Evolutionary conservation across 92 coral and sea anemone genomes (phyloP), one percentile per base, ranked within the genome.

Genomic region (Muricea muricata): DNA sequence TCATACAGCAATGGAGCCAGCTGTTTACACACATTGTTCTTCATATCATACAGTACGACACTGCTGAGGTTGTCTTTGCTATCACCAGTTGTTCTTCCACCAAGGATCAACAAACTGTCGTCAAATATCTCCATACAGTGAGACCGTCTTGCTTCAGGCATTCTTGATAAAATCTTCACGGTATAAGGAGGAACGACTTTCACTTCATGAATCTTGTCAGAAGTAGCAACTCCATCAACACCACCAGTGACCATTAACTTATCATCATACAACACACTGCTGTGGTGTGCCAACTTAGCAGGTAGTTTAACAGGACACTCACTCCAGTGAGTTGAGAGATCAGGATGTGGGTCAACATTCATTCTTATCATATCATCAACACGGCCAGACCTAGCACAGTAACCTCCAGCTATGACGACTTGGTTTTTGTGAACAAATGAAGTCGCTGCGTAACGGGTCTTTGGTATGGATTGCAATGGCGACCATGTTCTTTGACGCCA

Each of bases 401-500:
- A 52, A 52, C 60, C 60, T 2, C 60, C 60, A 52, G 60, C 60
- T 9, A 52, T 52, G 1, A 7, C 20, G 24, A 52, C 26, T 0
- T 52, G 26, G 7, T 52, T 52, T 23, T 52, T 52, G 18, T 52
- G 20, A 6, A 52, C 26, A 52, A 52, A 52, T 9, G 60, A 52
- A 52, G 60, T 52, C 26, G 60, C 60, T 52, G 24, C 26, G 1
- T 13, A 18, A 52, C 60, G 23, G 7, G 1, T 52, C 60, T 52
- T 52, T 52, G 26, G 60, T 25, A 52, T 9, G 23, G 60, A 20
- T 52, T 52, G 60, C 20, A 52, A 52, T 52, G 60, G 60, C 21
- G 60, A 52, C 60, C 60, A 52, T 52, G 60, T 52, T 52, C 60
- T 52, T 52, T 52, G 60, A 52, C 60, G 60, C 60, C 60, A 52